Evolutionary conservation across 1,140 invertebrate genomes (phyloP).

Genomic region (Drosophila nikananu): DNA sequence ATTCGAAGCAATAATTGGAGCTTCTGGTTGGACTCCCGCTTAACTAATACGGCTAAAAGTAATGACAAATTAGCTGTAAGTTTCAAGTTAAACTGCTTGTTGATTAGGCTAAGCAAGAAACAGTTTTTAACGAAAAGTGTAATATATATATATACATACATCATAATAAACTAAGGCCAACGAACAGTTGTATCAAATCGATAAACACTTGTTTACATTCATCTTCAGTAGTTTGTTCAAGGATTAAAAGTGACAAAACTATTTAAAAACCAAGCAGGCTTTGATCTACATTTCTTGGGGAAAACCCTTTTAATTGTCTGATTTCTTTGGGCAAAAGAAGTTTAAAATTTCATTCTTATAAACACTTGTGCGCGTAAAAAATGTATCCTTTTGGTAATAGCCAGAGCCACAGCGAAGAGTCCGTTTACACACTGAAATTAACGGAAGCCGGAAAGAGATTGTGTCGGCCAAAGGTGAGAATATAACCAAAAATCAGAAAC

Average conservation of each 20-base stretch:
- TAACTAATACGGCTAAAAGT: constrained; percentile 37
- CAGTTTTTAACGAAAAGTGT: constrained; percentile 52
- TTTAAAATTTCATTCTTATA: background rate
- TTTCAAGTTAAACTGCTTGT: constrained; percentile 51
- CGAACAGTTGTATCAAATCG: constrained; percentile 41
- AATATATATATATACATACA: constrained; percentile 40
- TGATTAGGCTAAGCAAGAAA: constrained; percentile 34
- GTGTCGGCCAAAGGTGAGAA: background rate
- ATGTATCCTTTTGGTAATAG: background rate
- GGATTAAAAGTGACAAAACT: background rate
- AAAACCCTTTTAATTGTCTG: background rate
- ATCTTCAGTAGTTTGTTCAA: background rate
- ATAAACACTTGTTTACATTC: background rate
- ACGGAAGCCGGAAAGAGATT: background rate
- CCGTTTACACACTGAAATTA: too few species aligned
- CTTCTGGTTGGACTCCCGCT: constrained; percentile 28
- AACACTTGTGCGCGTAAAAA: too few species aligned
- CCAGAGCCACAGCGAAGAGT: background rate
- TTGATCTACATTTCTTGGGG: background rate
- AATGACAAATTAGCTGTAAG: constrained; percentile 42
- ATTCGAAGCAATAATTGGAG: constrained; percentile 65
- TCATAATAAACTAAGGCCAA: constrained; percentile 65
- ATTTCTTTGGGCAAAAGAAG: background rate
- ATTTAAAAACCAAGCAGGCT: background rate
- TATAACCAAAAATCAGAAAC: background rate